Base-by-base conservation (phyloP, 1,140 invertebrate species). In the Sminthurides bifidus region DNA sequence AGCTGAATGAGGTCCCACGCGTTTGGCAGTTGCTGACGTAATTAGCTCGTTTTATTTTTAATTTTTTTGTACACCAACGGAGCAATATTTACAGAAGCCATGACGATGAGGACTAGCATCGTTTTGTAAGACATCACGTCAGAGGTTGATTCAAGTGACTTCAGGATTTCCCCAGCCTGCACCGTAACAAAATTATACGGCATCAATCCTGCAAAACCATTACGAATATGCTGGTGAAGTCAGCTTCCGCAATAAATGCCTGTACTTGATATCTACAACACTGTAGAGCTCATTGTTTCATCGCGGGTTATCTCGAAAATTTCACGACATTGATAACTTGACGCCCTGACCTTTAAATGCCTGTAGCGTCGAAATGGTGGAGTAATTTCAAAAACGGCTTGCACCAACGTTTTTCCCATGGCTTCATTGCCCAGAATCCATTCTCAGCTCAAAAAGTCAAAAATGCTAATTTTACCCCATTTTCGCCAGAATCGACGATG, bases 121-220 rank as follows among this genome's bases (percentile, higher is more conserved):
- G 71, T 77, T 46, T 64, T 64, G 12, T 64, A 66, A 31, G 71
- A 75, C 60, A 80, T 76, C 8, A 82, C 68, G 65, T 81, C 77
- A 57, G 78, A 71, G 51, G 79, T 61, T 0, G 75, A 76, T 23
- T 66, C 61, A n/a, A 82, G 66, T 53, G 77, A 68, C 15, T 73
- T 70, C 14, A 82, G 62, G 59, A 81, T 73, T 8, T 41, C 50
- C 0, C 80, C 80, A 2, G 80, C 77, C 63, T 81, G 74, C 10
- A 79, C 76, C 61, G 79, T 80, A 27, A 82, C 71, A 63, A 78
- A 80, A 62, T 81, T 82, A 68, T 81, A 82, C 10, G 80, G 80
- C 69, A 80, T 76, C 56, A 81, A 66, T 60, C 80, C 79, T 81
- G 69, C 17, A 73, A 58, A 54, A 38, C 0, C 4, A 52, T 60